Evolutionary conservation across 2,888 invertebrate species (phyloP), one percentile per base, ranked within the genome.

Genomic region (Polymixis lichenea): DNA sequence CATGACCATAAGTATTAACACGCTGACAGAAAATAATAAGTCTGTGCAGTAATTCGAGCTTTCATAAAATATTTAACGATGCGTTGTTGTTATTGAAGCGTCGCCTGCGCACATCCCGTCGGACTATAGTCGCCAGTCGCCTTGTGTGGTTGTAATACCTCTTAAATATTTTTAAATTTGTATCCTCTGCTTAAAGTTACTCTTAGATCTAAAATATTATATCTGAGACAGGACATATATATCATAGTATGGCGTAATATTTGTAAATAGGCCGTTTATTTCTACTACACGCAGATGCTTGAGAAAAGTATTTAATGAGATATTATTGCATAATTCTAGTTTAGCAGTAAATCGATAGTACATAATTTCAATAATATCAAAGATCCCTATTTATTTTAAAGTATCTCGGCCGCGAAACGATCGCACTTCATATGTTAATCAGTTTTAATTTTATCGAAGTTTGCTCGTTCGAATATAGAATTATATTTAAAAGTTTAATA

Each of bases 371-470:
- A 95, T 94, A 96, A 95, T 95, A 96, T 96, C 95, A 95, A 94
- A 96, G 93, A 94, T 90, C 93, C 93, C 91, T 93, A 93, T 91
- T 93, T 92, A 93, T 93, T 94, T 94, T 92, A 90, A 87, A 84
- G 68, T 68, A 69, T 68, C 72, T 58, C 43, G 75, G 86, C 89
- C 89, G 88, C 85, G 89, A 82, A 90, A 91, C 92, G 93, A 94
- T 92, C 94, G 93, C 93, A 91, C 90, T 92, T 94, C 96, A 96
- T 96, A 95, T 96, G 96, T 96, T 96, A 95, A 91, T 88, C 95
- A 94, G 95, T 96, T 96, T 95, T 96, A 96, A 96, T 95, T 96
- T 96, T 96, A 96, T 96, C 94, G 93, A 95, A 96, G 96, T 96
- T 96, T 95, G 96, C 96, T 96, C 96, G 96, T 96, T 96, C 94